Conservation (phyloP, 2,113 vertebrate genomes). For the Alexandromys fortis region DNA sequence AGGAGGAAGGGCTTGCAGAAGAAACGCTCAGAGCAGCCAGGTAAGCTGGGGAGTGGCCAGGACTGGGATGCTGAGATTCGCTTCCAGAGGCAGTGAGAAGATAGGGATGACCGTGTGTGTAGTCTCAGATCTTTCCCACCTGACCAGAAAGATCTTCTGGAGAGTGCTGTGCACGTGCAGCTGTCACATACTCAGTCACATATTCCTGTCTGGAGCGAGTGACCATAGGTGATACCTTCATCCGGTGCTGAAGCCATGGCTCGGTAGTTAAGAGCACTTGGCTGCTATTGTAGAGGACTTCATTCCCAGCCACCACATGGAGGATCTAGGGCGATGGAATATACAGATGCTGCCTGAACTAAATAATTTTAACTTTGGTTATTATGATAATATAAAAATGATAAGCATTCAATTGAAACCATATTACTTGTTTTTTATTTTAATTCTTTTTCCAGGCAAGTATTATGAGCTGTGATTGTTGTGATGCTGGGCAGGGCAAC, state of each 20-base stretch:
- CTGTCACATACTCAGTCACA: no score
- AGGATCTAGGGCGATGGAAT: not conserved
- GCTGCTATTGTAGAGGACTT: not conserved
- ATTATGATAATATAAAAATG: not conserved
- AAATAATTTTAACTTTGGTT: not conserved
- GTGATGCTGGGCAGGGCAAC: not conserved
- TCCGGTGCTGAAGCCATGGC: no score
- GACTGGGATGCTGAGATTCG: not conserved
- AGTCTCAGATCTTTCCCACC: slow-evolving; percentile 6
- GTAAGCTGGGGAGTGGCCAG: slow-evolving; percentile 81
- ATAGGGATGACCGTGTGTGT: not conserved
- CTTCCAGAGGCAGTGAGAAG: not conserved
- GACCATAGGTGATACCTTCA: not conserved
- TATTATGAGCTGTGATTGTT: not conserved
- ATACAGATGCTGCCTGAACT: not conserved
- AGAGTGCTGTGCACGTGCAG: not conserved
- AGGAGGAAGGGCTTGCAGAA: slow-evolving; percentile 96
- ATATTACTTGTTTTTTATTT: not conserved
- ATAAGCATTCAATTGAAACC: not conserved
- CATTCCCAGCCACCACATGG: not conserved
- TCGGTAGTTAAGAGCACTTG: not conserved
- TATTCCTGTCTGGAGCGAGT: not conserved
- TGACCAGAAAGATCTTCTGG: not conserved
- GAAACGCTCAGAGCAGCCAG: slow-evolving; percentile 95
- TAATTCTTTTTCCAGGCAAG: not conserved